Evolutionary conservation across 2,797 vertebrate species (phyloP).

Genomic region (Anguilla anguilla): DNA sequence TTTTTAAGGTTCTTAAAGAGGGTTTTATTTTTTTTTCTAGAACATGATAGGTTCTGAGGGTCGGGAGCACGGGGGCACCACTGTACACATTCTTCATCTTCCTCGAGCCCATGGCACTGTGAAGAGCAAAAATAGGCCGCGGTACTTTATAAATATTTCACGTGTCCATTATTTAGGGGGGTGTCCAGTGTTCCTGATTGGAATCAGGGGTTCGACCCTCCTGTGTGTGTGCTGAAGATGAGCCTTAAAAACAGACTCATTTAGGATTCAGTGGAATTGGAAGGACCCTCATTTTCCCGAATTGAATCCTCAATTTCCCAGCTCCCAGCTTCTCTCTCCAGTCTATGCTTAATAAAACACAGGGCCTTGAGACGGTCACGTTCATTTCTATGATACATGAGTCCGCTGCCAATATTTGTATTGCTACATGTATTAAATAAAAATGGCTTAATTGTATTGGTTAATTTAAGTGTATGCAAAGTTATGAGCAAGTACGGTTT

Average conservation of each 20-base stretch:
- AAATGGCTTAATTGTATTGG: background rate
- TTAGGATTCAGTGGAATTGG: background rate
- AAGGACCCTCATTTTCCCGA: background rate
- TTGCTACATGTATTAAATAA: background rate
- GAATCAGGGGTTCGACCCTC: background rate
- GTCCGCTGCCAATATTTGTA: background rate
- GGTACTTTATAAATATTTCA: background rate
- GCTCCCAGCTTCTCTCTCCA: background rate
- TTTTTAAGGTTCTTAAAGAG: too few relatives aligned
- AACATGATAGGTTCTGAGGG: background rate
- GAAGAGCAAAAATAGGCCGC: background rate
- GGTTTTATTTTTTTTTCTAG: too few relatives aligned
- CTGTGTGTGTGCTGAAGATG: background rate
- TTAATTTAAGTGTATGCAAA: background rate
- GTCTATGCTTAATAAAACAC: background rate
- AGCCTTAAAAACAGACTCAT: background rate
- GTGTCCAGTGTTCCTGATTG: background rate
- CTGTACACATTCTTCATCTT: background rate
- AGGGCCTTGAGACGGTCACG: background rate
- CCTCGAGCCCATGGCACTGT: background rate
- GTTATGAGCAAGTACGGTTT: background rate
- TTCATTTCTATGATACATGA: background rate
- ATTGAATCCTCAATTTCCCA: background rate
- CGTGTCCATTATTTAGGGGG: background rate
- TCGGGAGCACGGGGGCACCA: background rate